phyloP scores from a whole-genome alignment of 2,888 invertebrate genomes.

The Galerucella nymphaeae region DNA sequence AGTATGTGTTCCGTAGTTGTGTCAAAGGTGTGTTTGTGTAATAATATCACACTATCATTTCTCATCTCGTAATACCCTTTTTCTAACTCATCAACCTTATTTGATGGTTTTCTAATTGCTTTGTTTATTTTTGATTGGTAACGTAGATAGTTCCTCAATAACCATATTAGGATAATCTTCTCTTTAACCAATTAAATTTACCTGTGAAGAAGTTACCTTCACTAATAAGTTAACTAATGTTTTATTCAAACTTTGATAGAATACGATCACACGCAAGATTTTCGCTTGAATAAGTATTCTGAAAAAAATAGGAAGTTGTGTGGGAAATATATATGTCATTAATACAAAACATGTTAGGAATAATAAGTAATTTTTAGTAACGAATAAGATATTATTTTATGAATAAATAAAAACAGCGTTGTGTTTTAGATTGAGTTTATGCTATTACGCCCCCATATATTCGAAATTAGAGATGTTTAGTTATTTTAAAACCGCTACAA shows the following conservation, averaged over 20 bases:
- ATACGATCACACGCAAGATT: neutral
- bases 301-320: neutral
- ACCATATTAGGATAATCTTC: neutral
- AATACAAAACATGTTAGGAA: neutral
- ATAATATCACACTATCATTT: too few species aligned
- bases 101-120: neutral
- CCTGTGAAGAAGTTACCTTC: neutral
- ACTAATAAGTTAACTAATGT: constrained; percentile 7
- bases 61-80: too few species aligned
- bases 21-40: too few species aligned
- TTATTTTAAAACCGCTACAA: too few species aligned
- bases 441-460: too few species aligned
- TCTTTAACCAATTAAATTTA: neutral
- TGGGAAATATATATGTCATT: constrained; percentile 1
- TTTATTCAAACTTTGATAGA: constrained; percentile 1
- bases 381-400: neutral
- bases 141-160: neutral
- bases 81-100: neutral
- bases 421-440: neutral
- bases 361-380: neutral
- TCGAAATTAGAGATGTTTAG: too few species aligned
- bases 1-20: too few species aligned
- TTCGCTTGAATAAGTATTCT: neutral
- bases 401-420: neutral
- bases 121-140: neutral